phyloP scores from a whole-genome alignment of 2,888 invertebrate genomes.

The Balanococcus diminutus region DNA sequence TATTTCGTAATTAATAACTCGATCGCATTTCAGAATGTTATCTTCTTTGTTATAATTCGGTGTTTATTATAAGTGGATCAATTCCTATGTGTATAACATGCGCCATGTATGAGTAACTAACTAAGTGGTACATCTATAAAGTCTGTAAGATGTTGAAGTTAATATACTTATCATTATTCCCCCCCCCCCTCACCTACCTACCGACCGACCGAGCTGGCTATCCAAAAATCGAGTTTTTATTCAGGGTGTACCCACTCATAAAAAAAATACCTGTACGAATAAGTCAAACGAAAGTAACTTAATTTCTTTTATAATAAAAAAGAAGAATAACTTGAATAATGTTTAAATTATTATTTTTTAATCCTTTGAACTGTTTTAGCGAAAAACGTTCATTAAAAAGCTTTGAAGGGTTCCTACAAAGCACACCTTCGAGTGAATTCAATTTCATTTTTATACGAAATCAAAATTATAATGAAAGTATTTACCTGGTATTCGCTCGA shows the following conservation, averaged over 20 bases:
- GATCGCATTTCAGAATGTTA: background rate
- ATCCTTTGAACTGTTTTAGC: background rate
- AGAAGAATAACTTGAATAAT: background rate
- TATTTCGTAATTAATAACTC: conserved; percentile 22
- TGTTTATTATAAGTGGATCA: background rate
- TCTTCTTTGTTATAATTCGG: background rate
- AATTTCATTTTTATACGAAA: background rate
- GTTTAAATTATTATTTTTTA: background rate
- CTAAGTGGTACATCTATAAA: too few species aligned
- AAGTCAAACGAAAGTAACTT: background rate
- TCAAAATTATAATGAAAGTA: background rate
- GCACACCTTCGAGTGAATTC: background rate
- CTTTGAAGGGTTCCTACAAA: background rate
- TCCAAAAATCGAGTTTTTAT: too few species aligned
- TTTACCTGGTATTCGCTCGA: background rate
- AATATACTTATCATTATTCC: too few species aligned
- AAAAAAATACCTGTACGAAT: background rate
- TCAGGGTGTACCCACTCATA: too few species aligned
- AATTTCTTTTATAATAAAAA: background rate
- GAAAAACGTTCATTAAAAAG: background rate
- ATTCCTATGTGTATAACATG: background rate
- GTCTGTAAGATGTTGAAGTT: too few species aligned
- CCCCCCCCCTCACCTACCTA: too few species aligned
- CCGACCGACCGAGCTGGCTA: too few species aligned
- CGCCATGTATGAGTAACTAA: too few species aligned